Conservation (phyloP, 2,888 invertebrate species). For the Saturnia japonica region DNA sequence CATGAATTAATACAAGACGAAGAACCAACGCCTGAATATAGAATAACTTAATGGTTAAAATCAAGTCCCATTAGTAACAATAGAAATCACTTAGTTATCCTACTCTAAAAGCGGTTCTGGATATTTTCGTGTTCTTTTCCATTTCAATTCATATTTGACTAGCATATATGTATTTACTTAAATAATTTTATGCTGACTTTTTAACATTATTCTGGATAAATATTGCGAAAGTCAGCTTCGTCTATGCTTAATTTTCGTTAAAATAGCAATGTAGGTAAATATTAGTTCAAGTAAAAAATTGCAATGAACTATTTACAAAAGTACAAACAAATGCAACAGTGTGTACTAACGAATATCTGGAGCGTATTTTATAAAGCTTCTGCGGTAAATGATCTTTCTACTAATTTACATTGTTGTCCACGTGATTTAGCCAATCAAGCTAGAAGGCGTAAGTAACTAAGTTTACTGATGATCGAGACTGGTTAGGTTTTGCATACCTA, state of each 20-base stretch:
- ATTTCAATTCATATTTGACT: background rate
- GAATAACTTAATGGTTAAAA: background rate
- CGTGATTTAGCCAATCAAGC: background rate
- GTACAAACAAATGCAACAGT: no score
- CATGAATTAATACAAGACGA: background rate
- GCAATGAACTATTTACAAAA: background rate
- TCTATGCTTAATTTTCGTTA: no score
- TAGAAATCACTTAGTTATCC: background rate
- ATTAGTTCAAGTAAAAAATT: background rate
- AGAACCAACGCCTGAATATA: background rate
- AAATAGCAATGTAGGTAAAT: no score
- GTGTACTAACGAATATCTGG: background rate
- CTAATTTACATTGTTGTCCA: background rate
- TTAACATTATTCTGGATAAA: background rate
- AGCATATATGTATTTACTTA: no score
- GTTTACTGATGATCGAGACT: background rate
- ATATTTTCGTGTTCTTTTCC: background rate
- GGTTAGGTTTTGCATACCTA: background rate
- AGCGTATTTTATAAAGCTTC: background rate
- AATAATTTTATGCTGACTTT: background rate
- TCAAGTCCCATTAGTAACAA: background rate
- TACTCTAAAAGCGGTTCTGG: background rate
- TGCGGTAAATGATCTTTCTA: background rate
- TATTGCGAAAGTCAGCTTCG: no score
- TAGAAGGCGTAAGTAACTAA: background rate